Evolutionary conservation across 1,140 invertebrate genomes (phyloP).

Genomic region (Ptiloglossa arizonensis): DNA sequence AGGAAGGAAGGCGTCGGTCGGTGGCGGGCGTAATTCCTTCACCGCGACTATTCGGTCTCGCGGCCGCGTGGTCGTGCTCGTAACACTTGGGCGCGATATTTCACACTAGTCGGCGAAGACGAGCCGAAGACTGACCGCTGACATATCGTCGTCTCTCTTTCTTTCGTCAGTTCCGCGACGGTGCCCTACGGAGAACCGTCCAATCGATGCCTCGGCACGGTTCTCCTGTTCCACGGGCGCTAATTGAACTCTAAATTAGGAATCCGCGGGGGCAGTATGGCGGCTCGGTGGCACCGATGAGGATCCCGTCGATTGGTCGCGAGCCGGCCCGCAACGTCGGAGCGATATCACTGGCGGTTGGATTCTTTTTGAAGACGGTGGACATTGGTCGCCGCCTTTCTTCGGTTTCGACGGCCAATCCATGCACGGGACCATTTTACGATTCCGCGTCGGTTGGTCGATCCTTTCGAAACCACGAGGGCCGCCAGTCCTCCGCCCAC

Average conservation of each 20-base stretch:
- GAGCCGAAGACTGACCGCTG: slow-evolving; percentile 54
- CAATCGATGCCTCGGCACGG: slow-evolving; percentile 43
- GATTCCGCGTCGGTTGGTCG: slow-evolving; percentile 51
- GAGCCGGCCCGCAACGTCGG: background rate
- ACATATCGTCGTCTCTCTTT: slow-evolving; percentile 62
- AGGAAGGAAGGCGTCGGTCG: slow-evolving; percentile 38
- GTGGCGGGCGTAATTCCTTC: slow-evolving; percentile 24
- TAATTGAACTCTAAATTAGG: slow-evolving; percentile 72
- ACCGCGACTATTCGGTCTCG: slow-evolving; percentile 15
- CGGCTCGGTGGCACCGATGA: slow-evolving; percentile 26
- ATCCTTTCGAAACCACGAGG: slow-evolving; percentile 32
- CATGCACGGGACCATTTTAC: slow-evolving; percentile 37
- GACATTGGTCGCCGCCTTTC: slow-evolving; percentile 60
- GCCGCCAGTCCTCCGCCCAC: slow-evolving; percentile 59
- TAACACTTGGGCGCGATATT: slow-evolving; percentile 82
- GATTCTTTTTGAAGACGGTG: slow-evolving; percentile 6
- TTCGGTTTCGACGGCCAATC: slow-evolving; percentile 43
- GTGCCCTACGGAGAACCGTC: slow-evolving; percentile 29
- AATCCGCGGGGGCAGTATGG: slow-evolving; percentile 61
- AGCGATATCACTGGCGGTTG: slow-evolving; percentile 22
- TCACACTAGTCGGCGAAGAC: slow-evolving; percentile 79
- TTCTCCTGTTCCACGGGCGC: slow-evolving; percentile 59
- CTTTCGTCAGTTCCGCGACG: slow-evolving; percentile 40
- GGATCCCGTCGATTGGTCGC: slow-evolving; percentile 46
- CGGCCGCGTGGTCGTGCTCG: slow-evolving; percentile 66